Percentiles rank a stretch among this genome's conserved stretches.
phyloP scores from a whole-genome alignment of 1,140 invertebrate species.

The Seison nebaliae region DNA sequence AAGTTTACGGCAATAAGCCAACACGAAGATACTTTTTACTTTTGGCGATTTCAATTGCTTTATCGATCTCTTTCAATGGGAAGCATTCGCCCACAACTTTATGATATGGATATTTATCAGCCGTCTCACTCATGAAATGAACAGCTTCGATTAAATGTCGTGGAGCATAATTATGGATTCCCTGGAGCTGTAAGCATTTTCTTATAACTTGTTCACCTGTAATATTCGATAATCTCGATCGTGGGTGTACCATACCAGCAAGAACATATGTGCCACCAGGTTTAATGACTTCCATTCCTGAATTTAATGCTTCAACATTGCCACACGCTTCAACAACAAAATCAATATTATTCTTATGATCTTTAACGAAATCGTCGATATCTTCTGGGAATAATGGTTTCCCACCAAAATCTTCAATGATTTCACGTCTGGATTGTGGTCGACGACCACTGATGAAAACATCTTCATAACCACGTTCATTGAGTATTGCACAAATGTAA shows the following conservation, averaged over 20 bases:
- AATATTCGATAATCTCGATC: conserved; percentile 4
- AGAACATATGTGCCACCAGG: conserved; percentile 12
- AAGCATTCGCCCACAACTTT: not conserved
- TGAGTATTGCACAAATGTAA: conserved; percentile 8
- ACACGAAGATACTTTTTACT: conserved; percentile 6
- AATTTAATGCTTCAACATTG: conserved; percentile 1
- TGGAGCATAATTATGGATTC: conserved; percentile 13
- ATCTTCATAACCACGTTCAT: conserved; percentile 8
- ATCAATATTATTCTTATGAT: conserved; percentile 9
- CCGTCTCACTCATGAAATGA: conserved; percentile 8
- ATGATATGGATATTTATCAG: conserved; percentile 8
- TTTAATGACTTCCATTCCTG: conserved; percentile 9
- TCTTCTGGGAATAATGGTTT: conserved; percentile 4
- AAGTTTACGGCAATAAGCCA: conserved; percentile 2
- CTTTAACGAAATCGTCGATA: not conserved
- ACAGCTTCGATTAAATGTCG: conserved; percentile 10
- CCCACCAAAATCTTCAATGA: conserved; percentile 8
- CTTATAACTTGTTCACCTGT: conserved; percentile 12
- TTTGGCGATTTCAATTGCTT: conserved; percentile 3
- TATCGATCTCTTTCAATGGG: not conserved
- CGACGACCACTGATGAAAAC: conserved; percentile 8
- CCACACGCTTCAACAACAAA: conserved; percentile 12
- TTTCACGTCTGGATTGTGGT: not conserved
- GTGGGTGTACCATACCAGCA: conserved; percentile 12
- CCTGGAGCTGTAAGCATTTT: conserved; percentile 10